Base-by-base conservation (phyloP, 2,113 vertebrate species). In the Planiliza haematocheilus region DNA sequence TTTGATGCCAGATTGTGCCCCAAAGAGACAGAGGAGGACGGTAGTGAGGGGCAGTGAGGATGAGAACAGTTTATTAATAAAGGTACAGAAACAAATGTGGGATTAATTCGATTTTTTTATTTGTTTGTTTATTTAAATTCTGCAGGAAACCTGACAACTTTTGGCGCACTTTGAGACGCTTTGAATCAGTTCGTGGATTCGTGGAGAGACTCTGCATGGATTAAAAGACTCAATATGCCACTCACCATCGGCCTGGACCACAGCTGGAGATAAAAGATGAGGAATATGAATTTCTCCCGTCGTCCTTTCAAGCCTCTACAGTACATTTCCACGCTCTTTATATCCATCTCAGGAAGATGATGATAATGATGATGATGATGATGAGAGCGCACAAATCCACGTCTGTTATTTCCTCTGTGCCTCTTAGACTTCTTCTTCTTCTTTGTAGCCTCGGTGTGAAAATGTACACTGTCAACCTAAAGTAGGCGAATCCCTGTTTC, bases 191-290 rank as follows among this genome's bases (percentile, higher is more conserved):
- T 45, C 50, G 10, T 41, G 4, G 11, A 24, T 52, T 30, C 24
- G 24, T 30, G 24, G 12, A 20, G 2, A 30, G 9, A 18, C 3
- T 34, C 8, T 43, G 36, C 61, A 4, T 2, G 24, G n/a, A 42
- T 30, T 3, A 30, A 30, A 30, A 30, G 24, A 7, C 69, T 42
- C 1, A 48, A 53, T 17, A 14, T 18, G 21, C 2, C 20, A 80
- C 87, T 89, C 52, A 91, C 90, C 69, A 36, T 39, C 0, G 80
- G 80, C 11, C 55, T 43, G 52, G 16, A 17, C 16, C 84, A 87
- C 58, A 86, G 77, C 71, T 82, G 83, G 10, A 89, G 62, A 42
- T 45, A 85, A 5, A 85, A 16, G 69, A 89, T 52, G 72, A 91
- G 10, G 20, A 90, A 48, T 2, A 70, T 2, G 50, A 77, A 57